Base-by-base conservation (phyloP, 2,888 invertebrate genomes). In the Halictus quadricinctus region DNA sequence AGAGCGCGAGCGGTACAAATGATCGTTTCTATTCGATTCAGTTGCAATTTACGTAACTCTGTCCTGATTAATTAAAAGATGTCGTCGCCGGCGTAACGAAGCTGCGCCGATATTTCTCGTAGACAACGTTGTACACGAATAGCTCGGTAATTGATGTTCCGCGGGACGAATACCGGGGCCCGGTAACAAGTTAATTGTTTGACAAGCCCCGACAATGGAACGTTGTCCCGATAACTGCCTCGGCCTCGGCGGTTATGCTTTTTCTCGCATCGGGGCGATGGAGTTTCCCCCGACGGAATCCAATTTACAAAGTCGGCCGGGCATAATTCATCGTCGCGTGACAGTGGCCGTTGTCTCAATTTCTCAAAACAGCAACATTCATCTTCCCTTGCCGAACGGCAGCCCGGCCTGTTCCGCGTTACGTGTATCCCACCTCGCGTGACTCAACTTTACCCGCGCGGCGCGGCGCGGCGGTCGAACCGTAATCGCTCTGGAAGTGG, bases 351-450 rank as follows among this genome's bases (percentile, higher is more conserved):
- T 86, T 90, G 88, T 88, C 89, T 90, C 89, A 90, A 90, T 90
- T 89, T 88, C 90, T 88, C 90, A 87, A 90, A 90, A 89, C 88
- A 90, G 85, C 86, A 79, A 84, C 90, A 90, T 90, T 87, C 88
- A 90, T 90, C 89, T 90, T 90, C 90, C 72, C n/a, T 58, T 58
- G 58, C 81, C 73, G 66, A 73, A 76, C 76, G 80, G n/a, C 46
- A 70, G 54, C 78, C 76, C 85, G 86, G 80, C 87, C 86, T 81
- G 85, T 80, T 29, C 83, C 87, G 78, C 81, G 86, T 83, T 85
- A 86, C 85, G 85, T 85, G 86, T 88, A 90, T 88, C 84, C 89
- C 15, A 86, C 90, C 87, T 90, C 78, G 90, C 89, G 89, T 90
- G 90, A 90, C 89, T 90, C 7, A 90, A 90, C 90, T 90, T 87